phyloP scores from a whole-genome alignment of 2,113 vertebrate genomes.

The Leptobrachium ailaonicum region DNA sequence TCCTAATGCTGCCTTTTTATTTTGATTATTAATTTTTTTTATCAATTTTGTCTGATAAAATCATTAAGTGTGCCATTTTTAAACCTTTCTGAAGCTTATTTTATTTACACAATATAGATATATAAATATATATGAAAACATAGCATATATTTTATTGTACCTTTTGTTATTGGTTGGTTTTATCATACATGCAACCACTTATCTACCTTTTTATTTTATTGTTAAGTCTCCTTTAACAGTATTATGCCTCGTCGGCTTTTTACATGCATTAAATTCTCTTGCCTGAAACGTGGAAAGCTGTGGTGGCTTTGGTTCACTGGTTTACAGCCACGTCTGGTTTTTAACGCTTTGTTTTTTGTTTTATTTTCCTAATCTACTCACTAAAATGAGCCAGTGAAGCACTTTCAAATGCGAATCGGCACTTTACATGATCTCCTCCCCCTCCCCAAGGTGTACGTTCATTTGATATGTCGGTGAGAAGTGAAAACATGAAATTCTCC shows the following conservation, averaged over 20 bases:
- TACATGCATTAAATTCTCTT: slow-evolving; percentile 45
- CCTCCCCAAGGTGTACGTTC: background rate
- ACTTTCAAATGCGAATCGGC: slow-evolving; percentile 2
- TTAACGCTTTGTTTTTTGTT: background rate
- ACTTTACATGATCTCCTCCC: slow-evolving; percentile 18
- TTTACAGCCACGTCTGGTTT: background rate
- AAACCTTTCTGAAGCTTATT: slow-evolving; percentile 67
- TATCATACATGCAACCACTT: slow-evolving; percentile 64
- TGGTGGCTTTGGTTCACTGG: background rate
- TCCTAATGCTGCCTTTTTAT: slow-evolving; percentile 19
- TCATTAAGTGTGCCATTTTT: slow-evolving; percentile 62
- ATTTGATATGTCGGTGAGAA: background rate
- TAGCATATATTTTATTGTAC: slow-evolving; percentile 70
- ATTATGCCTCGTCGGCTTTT: slow-evolving; percentile 23
- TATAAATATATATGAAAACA: slow-evolving; percentile 52
- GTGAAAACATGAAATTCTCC: background rate
- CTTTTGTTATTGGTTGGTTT: slow-evolving; percentile 55
- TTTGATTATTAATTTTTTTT: too few species aligned
- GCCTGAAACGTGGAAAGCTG: slow-evolving; percentile 55
- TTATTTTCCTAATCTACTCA: background rate
- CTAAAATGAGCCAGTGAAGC: slow-evolving; percentile 3
- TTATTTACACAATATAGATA: slow-evolving; percentile 64
- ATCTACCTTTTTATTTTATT: slow-evolving; percentile 37
- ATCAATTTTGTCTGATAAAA: slow-evolving; percentile 51
- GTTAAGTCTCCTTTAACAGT: slow-evolving; percentile 11